Percentiles rank a stretch among this genome's conserved stretches.
phyloP scores from a whole-genome alignment of 2,797 vertebrate species.

The Phoxinus dragarum region DNA sequence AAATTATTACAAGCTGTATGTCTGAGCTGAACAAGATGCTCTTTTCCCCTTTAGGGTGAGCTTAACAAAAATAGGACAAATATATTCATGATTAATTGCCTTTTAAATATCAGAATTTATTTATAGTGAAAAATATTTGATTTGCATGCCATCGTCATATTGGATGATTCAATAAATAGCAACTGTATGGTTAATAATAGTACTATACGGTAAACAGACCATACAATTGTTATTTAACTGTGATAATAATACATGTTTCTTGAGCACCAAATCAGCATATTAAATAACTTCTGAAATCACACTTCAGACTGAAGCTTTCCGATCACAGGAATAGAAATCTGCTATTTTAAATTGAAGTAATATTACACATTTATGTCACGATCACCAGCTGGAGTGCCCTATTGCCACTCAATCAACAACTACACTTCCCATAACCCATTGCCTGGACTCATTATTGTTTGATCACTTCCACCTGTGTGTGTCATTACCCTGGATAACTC shows the following conservation, averaged over 20 bases:
- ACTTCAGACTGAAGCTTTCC: not conserved
- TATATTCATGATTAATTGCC: not conserved
- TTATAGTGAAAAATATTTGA: not conserved
- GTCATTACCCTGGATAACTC: too few relatives aligned
- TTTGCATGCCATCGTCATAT: not conserved
- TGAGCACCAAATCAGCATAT: not conserved
- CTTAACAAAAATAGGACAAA: not conserved
- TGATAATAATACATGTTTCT: not conserved
- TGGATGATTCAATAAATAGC: not conserved
- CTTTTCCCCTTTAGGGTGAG: not conserved
- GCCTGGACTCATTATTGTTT: too few relatives aligned
- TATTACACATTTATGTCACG: too few relatives aligned
- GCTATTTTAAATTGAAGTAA: too few relatives aligned
- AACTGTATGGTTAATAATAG: not conserved
- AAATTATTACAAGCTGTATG: slow-evolving; percentile 5
- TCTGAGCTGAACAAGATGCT: not conserved
- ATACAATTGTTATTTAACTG: not conserved
- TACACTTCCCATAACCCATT: too few relatives aligned
- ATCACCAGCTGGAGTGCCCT: too few relatives aligned
- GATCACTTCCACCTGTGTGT: too few relatives aligned
- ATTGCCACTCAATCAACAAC: too few relatives aligned
- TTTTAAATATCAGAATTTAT: not conserved
- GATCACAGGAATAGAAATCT: not conserved
- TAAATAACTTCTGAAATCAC: too few relatives aligned
- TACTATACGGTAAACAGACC: not conserved